phyloP scores from a whole-genome alignment of 2,113 vertebrate genomes.

The Antennarius striatus region DNA sequence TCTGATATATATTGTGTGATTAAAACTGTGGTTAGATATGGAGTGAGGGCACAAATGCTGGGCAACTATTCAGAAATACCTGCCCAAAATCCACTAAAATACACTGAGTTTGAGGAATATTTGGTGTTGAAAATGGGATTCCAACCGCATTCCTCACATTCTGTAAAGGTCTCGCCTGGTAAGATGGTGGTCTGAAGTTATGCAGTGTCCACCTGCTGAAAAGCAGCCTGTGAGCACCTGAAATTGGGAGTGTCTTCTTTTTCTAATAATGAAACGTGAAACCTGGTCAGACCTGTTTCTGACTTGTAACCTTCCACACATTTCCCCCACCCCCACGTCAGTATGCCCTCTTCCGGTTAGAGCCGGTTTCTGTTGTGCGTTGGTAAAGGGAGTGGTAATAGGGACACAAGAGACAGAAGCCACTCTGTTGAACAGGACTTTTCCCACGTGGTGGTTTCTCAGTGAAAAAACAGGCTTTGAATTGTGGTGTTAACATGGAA shows the following conservation, averaged over 20 bases:
- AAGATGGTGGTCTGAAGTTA: not conserved
- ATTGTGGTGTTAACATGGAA: no score
- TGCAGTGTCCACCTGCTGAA: conserved; percentile 49
- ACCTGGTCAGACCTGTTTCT: conserved; percentile 78
- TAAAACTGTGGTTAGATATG: conserved; percentile 37
- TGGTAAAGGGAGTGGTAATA: conserved; percentile 47
- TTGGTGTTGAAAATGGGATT: not conserved
- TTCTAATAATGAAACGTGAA: conserved; percentile 56
- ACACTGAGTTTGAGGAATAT: not conserved
- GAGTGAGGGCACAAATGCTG: conserved; percentile 26
- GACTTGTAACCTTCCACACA: conserved; percentile 12
- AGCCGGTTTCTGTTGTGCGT: conserved; percentile 66
- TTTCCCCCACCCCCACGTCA: conserved; percentile 1
- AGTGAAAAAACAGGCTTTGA: not conserved
- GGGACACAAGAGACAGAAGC: conserved; percentile 28
- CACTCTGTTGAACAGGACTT: not conserved
- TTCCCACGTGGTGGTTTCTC: no score
- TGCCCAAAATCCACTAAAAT: not conserved
- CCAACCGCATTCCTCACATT: conserved; percentile 12
- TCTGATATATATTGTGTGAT: conserved; percentile 45
- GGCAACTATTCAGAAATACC: conserved; percentile 3
- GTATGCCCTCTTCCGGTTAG: conserved; percentile 44
- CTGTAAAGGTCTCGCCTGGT: not conserved
- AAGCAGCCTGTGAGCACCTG: conserved; percentile 11
- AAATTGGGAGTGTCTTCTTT: conserved; percentile 50